Evolutionary conservation across 2,113 vertebrate species (phyloP).

Genomic region (Microtus pennsylvanicus): DNA sequence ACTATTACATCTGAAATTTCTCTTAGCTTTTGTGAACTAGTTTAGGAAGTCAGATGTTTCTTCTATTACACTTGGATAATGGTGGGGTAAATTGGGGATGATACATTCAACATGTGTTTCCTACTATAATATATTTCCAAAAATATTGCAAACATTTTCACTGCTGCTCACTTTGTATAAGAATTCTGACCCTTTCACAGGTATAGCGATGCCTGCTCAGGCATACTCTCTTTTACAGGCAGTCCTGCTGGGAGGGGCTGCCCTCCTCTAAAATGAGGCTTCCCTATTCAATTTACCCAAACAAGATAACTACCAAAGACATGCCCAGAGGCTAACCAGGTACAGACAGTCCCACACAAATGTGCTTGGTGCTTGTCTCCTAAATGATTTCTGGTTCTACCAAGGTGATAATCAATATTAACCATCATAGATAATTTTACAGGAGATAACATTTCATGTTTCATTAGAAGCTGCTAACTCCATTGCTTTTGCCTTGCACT

Average conservation of each 20-base stretch:
- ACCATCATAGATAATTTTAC: not conserved
- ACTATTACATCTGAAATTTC: not conserved
- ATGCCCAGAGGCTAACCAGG: not conserved
- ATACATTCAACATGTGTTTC: not conserved
- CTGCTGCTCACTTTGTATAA: not conserved
- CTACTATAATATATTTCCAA: not conserved
- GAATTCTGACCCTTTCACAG: not conserved
- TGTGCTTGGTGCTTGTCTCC: not conserved
- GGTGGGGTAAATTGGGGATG: not conserved
- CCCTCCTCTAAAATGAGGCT: not conserved
- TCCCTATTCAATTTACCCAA: not conserved
- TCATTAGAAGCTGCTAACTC: not conserved
- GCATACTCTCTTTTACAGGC: not conserved
- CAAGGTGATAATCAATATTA: not conserved
- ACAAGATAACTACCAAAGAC: not conserved
- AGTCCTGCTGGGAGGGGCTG: not conserved
- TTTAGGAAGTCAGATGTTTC: not conserved
- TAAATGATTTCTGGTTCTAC: not conserved
- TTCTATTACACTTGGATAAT: not conserved
- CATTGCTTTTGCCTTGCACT: not conserved
- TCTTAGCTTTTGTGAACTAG: not conserved
- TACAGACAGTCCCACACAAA: not conserved
- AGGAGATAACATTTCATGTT: not conserved
- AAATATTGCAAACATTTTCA: not conserved
- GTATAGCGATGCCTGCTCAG: not conserved